Conservation (phyloP, 2,113 vertebrate genomes). For the Burhinus oedicnemus region DNA sequence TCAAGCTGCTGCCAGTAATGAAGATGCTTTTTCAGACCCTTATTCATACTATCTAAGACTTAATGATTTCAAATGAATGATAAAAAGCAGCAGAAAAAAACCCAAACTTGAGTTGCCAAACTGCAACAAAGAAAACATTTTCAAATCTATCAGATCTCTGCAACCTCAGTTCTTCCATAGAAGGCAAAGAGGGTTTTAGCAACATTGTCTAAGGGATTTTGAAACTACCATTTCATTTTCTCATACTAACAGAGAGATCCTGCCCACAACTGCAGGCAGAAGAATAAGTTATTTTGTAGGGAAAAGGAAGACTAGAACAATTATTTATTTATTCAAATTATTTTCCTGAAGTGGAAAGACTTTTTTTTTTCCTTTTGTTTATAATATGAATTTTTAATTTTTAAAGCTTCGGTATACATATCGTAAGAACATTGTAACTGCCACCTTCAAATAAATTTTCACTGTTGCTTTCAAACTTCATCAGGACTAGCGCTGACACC, state of each 20-base stretch:
- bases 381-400: background rate
- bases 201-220: background rate
- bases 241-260: background rate
- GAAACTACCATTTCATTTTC: background rate
- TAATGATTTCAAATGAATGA: background rate
- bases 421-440: fast-evolving
- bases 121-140: background rate
- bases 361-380: background rate
- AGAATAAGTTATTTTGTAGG: background rate
- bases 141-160: background rate
- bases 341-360: background rate
- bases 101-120: background rate
- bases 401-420: background rate
- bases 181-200: background rate
- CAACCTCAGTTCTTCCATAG: background rate
- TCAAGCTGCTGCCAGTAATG: background rate
- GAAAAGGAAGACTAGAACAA: background rate
- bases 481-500: background rate
- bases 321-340: background rate
- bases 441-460: too few relatives aligned
- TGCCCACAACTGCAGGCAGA: background rate
- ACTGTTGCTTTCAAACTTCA: background rate
- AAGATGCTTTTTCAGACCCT: background rate
- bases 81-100: background rate
- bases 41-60: background rate